Evolutionary conservation across 1,140 invertebrate genomes (phyloP).

Genomic region (Tetraneura akinire): DNA sequence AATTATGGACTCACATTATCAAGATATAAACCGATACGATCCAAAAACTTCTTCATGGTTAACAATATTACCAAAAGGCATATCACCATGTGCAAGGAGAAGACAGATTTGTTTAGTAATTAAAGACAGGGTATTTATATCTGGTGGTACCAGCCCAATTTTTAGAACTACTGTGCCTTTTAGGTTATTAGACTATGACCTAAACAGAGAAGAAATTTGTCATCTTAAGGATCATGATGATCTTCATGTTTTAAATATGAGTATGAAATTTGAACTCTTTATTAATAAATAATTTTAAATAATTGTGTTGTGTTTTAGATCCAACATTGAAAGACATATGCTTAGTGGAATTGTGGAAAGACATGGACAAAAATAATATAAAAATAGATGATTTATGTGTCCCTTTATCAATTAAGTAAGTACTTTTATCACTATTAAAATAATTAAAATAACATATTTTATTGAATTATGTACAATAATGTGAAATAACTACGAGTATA

Average conservation of each 20-base stretch:
- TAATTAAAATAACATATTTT: background rate
- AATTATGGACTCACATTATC: constrained; percentile 72
- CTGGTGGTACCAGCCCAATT: constrained; percentile 77
- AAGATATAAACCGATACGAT: constrained; percentile 77
- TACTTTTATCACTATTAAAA: background rate
- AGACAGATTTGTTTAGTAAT: constrained; percentile 78
- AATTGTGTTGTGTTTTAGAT: background rate
- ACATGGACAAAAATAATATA: background rate
- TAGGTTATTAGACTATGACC: constrained; percentile 9
- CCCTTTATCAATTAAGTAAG: constrained; percentile 26
- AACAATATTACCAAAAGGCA: constrained; percentile 63
- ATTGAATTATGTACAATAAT: too few relatives aligned
- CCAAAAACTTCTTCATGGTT: constrained; percentile 67
- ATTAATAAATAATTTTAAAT: background rate
- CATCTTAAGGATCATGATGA: constrained; percentile 75
- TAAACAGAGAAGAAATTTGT: constrained; percentile 55
- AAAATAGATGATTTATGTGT: background rate
- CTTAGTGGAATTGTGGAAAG: background rate
- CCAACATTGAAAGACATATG: constrained; percentile 41
- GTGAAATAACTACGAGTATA: too few relatives aligned
- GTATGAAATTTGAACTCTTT: constrained; percentile 56
- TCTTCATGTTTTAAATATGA: constrained; percentile 74
- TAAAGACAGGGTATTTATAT: constrained; percentile 73
- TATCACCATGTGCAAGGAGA: constrained; percentile 69
- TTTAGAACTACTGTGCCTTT: constrained; percentile 56